Percentiles rank a stretch among this genome's conserved stretches.
These are phyloP conservation scores for Euplagia quadripunctaria DNA, from an alignment of 2,888 invertebrate species.

Conservation along the genomic window DNA sequence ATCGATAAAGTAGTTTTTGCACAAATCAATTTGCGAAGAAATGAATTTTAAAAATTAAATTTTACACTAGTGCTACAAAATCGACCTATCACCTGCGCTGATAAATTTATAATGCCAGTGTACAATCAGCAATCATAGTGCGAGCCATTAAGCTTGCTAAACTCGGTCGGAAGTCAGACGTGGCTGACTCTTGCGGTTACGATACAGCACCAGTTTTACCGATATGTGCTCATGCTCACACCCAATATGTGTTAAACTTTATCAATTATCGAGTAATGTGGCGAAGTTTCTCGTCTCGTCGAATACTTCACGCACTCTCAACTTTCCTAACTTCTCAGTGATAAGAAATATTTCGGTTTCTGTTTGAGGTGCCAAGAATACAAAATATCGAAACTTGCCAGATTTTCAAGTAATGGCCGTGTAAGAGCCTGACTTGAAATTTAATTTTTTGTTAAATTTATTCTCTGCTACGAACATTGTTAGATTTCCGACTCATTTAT, in stretches of 20 bases:
- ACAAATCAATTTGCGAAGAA: no score
- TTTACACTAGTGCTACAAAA: no score
- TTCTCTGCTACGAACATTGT: constrained; percentile 7
- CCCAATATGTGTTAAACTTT: constrained; percentile 73
- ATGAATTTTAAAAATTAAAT: no score
- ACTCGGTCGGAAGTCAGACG: constrained; percentile 58
- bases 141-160: constrained; percentile 66
- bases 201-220: constrained; percentile 67
- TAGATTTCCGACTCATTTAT: constrained; percentile 11
- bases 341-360: constrained; percentile 63
- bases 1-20: no score
- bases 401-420: constrained; percentile 42
- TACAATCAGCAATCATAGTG: constrained; percentile 69
- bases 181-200: constrained; percentile 48
- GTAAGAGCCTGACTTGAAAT: constrained; percentile 41
- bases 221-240: constrained; percentile 71
- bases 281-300: constrained; percentile 66
- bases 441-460: constrained; percentile 22
- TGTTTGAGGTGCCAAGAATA: constrained; percentile 56
- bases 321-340: constrained; percentile 61
- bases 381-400: constrained; percentile 49
- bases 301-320: constrained; percentile 69
- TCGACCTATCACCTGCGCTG: constrained; percentile 27
- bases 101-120: constrained; percentile 65
- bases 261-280: constrained; percentile 83